These are phyloP conservation scores for Trissoscelio sp. DNA, from an alignment of 2,888 invertebrate genomes.

Conservation along the genomic window DNA sequence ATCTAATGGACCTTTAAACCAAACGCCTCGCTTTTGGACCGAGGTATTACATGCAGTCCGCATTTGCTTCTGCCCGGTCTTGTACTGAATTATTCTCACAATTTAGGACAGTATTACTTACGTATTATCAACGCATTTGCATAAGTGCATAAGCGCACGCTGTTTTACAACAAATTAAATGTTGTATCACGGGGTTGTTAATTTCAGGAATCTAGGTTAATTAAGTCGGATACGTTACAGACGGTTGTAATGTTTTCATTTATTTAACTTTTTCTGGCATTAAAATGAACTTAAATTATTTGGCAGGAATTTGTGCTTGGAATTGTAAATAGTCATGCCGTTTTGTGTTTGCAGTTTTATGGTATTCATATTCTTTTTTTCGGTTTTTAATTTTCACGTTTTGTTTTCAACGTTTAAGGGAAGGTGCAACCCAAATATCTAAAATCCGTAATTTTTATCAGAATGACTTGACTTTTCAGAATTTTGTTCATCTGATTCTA, in stretches of 20 bases:
- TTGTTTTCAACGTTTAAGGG: too few species aligned
- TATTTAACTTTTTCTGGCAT: not conserved
- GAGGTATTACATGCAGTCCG: conserved; percentile 44
- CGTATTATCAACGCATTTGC: conserved; percentile 61
- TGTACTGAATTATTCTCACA: conserved; percentile 54
- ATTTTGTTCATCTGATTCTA: too few species aligned
- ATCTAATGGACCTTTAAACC: conserved; percentile 77
- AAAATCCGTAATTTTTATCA: too few species aligned
- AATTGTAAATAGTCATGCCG: not conserved
- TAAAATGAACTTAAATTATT: conserved; percentile 22
- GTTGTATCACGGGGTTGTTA: conserved; percentile 22
- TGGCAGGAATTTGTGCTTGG: not conserved
- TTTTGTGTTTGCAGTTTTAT: not conserved
- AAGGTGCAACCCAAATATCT: too few species aligned
- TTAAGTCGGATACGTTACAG: conserved; percentile 38
- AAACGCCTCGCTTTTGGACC: conserved; percentile 67
- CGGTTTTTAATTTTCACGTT: too few species aligned
- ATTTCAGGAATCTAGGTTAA: conserved; percentile 55
- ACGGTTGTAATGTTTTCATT: conserved; percentile 17
- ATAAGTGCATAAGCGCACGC: conserved; percentile 33
- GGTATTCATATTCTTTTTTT: too few species aligned
- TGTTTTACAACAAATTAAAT: conserved; percentile 56
- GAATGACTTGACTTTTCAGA: too few species aligned
- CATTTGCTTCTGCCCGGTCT: conserved; percentile 41
- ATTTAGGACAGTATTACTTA: conserved; percentile 61